Evolutionary conservation across 1,140 invertebrate species (phyloP).

Genomic region (Drosophila insularis): DNA sequence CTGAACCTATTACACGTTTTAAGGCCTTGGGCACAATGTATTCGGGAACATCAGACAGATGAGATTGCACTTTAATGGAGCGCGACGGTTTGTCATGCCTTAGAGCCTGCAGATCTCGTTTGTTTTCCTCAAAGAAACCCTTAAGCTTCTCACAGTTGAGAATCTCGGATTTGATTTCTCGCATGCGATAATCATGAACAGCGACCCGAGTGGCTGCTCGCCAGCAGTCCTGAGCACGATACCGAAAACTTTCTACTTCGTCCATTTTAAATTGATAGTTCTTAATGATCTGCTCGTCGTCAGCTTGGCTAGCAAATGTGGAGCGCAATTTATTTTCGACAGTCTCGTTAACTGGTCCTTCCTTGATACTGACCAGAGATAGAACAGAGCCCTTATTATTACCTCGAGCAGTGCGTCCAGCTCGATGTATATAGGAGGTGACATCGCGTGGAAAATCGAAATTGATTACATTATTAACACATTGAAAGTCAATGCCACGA

Average conservation of each 20-base stretch:
- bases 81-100: constrained; percentile 96
- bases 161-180: constrained; percentile 98
- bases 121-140: constrained; percentile 98
- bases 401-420: constrained; percentile 96
- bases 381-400: constrained; percentile 96
- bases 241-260: constrained; percentile 97
- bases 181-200: constrained; percentile 95
- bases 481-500: constrained; percentile 98
- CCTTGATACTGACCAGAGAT: constrained; percentile 94
- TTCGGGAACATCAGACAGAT: constrained; percentile 96
- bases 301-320: constrained; percentile 82
- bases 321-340: constrained; percentile 90
- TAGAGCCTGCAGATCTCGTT: constrained; percentile 93
- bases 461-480: constrained; percentile 98
- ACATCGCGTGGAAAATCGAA: constrained; percentile 97
- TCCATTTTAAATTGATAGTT: constrained; percentile 97
- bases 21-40: constrained; percentile 94
- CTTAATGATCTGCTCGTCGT: constrained; percentile 82
- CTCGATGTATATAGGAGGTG: constrained; percentile 96
- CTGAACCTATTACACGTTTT: constrained; percentile 84
- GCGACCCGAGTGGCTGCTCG: constrained; percentile 95
- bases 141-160: constrained; percentile 96
- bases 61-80: constrained; percentile 91
- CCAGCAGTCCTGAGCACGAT: constrained; percentile 97
- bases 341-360: constrained; percentile 88